Base-by-base conservation (phyloP, 2,888 invertebrate species). In the Biston stratarius region DNA sequence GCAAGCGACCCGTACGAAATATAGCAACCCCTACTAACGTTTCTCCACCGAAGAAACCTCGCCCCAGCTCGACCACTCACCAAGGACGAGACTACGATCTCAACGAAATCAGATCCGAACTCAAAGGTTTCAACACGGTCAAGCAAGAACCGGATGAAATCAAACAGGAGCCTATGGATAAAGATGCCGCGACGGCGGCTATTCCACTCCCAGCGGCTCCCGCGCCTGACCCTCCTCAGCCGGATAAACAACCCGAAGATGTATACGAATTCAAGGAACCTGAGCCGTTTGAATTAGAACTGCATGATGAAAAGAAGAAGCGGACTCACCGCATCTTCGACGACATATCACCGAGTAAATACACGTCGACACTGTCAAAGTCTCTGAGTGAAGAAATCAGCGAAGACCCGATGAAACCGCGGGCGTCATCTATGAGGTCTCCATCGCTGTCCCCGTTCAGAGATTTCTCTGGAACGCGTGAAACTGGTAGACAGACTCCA, bases 221-320 rank as follows among this genome's bases (percentile, higher is more conserved):
- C 1, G 74, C 83, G 0, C 52, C 83, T 6, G 89, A 88, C 70
- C 80, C 82, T 5, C 71, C 81, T 14, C 85, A 84, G 44, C 78
- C 84, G 6, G 91, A 91, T 9, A 94, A 94, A 74, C 91, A 92
- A 78, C 78, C 93, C 0, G 94, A 94, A 77, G 97, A 98, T 83
- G 96, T 97, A 69, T 98, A 98, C 81, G 97, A 98, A 86, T 98
- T 98, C 82, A 97, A 97, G 85, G 97, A 98, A 86, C 97, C 97
- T 0, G 97, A 98, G 85, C 97, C 97, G 0, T 97, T 97, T 82
- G 97, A 97, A 84, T 95, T 97, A 75, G 97, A 97, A 87, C 95
- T 96, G 9, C 95, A 97, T 63, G 91, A 94, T 77, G 92, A 94
- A 74, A 94, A 94, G 77, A 94, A 94, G 78, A 94, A 93, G 74